A percentile compares a stretch with the other conserved stretches of the same genome.
These are phyloP conservation scores for Siniperca undulata DNA, from an alignment of 2,797 vertebrate species.

Conservation along the genomic window DNA sequence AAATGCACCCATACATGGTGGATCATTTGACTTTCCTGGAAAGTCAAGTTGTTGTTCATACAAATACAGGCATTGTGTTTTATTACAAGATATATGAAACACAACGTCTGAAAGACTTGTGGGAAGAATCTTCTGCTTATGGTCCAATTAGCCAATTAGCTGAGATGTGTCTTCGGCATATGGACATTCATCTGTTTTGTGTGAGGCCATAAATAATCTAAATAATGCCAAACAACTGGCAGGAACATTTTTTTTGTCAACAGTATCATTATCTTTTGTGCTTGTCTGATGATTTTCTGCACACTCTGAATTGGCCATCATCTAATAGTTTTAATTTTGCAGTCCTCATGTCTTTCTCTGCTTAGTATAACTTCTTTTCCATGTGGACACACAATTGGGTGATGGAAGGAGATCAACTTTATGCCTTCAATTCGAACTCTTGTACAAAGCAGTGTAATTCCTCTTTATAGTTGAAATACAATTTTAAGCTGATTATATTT, in stretches of 20 bases:
- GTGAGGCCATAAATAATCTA: background rate
- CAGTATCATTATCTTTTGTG: background rate
- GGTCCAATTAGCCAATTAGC: background rate
- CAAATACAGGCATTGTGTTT: background rate
- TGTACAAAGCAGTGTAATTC: conserved; percentile 14
- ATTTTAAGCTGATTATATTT: conserved; percentile 42
- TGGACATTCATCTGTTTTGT: background rate
- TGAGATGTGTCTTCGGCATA: background rate
- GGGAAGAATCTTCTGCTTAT: background rate
- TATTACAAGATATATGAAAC: background rate
- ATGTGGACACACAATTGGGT: background rate
- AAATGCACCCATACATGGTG: background rate
- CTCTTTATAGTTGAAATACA: conserved; percentile 17
- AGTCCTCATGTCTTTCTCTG: background rate
- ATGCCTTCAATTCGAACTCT: conserved; percentile 15
- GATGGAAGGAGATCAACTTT: conserved; percentile 3
- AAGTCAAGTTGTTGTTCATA: conserved; percentile 1
- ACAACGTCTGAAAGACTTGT: background rate
- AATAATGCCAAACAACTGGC: conserved; percentile 8
- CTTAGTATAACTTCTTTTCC: background rate
- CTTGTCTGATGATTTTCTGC: background rate
- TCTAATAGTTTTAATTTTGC: background rate
- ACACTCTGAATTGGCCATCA: background rate
- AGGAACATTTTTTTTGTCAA: background rate
- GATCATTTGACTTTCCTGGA: background rate